Evolutionary conservation across 2,888 invertebrate species (phyloP).

Genomic region (Orthosia incerta): DNA sequence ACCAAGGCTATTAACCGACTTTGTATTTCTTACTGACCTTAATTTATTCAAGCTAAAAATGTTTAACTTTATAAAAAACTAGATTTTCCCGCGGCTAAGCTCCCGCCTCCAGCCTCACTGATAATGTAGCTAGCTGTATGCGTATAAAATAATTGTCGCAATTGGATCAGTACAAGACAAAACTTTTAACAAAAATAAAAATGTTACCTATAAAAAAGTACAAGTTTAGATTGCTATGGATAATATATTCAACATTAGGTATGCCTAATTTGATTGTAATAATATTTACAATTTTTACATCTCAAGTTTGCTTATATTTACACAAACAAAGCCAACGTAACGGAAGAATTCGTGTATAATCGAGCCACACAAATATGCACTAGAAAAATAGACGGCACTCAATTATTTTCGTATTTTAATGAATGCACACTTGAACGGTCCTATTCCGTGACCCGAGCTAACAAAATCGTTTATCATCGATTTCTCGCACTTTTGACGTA

Average conservation of each 20-base stretch:
- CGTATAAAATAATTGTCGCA: too few species aligned
- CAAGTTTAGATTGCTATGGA: too few species aligned
- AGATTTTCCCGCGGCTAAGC: too few species aligned
- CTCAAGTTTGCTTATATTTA: neutral
- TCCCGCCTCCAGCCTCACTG: too few species aligned
- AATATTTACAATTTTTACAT: neutral
- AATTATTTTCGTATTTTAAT: constrained; percentile 10
- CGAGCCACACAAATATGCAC: constrained; percentile 1
- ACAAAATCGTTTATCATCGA: constrained; percentile 21
- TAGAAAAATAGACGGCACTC: neutral
- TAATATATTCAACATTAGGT: neutral
- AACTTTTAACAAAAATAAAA: too few species aligned
- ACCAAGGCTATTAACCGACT: too few species aligned
- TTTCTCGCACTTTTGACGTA: constrained; percentile 22
- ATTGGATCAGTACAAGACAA: too few species aligned
- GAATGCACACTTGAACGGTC: constrained; percentile 17
- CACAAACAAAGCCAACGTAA: neutral
- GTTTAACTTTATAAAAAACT: too few species aligned
- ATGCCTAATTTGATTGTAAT: constrained; percentile 4
- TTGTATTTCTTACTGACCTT: too few species aligned
- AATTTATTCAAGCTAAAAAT: too few species aligned
- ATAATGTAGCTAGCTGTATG: too few species aligned
- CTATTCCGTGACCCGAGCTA: constrained; percentile 18
- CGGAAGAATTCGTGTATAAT: neutral
- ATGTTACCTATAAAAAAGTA: too few species aligned